These are phyloP conservation scores for Trematomus bernacchii DNA, from an alignment of 2,797 vertebrate genomes.

Conservation along the genomic window DNA sequence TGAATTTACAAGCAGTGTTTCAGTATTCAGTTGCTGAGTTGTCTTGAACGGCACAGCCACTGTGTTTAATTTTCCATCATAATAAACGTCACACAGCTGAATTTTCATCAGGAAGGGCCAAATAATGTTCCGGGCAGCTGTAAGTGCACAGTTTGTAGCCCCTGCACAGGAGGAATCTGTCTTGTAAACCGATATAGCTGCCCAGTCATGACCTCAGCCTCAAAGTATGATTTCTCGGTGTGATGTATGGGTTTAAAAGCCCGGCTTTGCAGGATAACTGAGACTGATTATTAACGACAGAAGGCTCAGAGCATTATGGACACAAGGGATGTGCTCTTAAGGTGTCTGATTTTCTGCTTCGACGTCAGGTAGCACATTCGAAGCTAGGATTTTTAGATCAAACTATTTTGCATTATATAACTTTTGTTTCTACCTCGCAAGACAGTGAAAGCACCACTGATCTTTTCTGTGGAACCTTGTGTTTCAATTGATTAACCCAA, in stretches of 20 bases:
- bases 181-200: slow-evolving; percentile 81
- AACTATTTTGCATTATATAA: slow-evolving; percentile 2
- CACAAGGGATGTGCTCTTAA: slow-evolving; percentile 43
- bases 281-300: slow-evolving; percentile 72
- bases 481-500: slow-evolving; percentile 44
- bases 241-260: slow-evolving; percentile 73
- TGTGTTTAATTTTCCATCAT: slow-evolving; percentile 49
- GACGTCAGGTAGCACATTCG: slow-evolving; percentile 20
- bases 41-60: slow-evolving; percentile 19
- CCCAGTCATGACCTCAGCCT: slow-evolving; percentile 84
- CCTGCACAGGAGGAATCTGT: slow-evolving; percentile 73
- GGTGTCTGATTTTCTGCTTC: slow-evolving; percentile 22
- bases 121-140: slow-evolving; percentile 62
- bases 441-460: slow-evolving; percentile 10
- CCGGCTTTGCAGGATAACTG: slow-evolving; percentile 70
- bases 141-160: slow-evolving; percentile 55
- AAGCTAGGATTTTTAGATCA: background rate
- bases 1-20: slow-evolving; percentile 13
- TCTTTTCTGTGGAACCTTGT: slow-evolving; percentile 29
- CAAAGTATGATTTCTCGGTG: slow-evolving; percentile 77
- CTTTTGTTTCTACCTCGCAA: slow-evolving; percentile 21
- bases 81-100: slow-evolving; percentile 57
- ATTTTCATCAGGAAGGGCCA: slow-evolving; percentile 40
- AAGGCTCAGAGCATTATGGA: slow-evolving; percentile 29
- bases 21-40: slow-evolving; percentile 18